Percentiles rank a stretch among this genome's conserved stretches.
These are phyloP conservation scores for Oplegnathus fasciatus DNA, from an alignment of 2,113 vertebrate species.

Conservation along the genomic window DNA sequence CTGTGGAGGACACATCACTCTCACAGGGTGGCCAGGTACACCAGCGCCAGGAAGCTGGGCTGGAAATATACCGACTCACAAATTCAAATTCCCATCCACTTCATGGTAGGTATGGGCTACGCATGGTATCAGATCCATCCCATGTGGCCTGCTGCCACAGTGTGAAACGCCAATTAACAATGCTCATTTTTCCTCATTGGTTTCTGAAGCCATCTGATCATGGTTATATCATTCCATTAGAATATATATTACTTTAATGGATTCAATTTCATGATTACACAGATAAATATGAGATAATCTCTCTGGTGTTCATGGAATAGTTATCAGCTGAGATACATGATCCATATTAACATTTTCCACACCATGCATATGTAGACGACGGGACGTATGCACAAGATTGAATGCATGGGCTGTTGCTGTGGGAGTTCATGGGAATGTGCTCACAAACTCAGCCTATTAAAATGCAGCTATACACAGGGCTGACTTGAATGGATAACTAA, in stretches of 20 bases:
- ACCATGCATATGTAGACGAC: slow-evolving; percentile 42
- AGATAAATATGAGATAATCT: slow-evolving; percentile 62
- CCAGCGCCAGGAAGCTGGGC: neutral
- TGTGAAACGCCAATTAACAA: slow-evolving; percentile 47
- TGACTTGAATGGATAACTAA: slow-evolving; percentile 53
- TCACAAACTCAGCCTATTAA: slow-evolving; percentile 48
- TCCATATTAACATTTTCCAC: slow-evolving; percentile 56
- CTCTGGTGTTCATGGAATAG: slow-evolving; percentile 21
- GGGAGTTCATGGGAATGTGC: slow-evolving; percentile 59
- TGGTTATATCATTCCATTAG: slow-evolving; percentile 43
- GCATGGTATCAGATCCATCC: neutral
- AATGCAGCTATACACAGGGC: slow-evolving; percentile 17
- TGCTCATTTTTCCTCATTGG: slow-evolving; percentile 34
- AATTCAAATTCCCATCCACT: slow-evolving; percentile 24
- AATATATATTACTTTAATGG: slow-evolving; percentile 56
- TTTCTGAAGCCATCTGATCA: slow-evolving; percentile 47
- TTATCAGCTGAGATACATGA: slow-evolving; percentile 31
- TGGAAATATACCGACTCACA: slow-evolving; percentile 10
- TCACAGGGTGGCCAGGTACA: slow-evolving; percentile 30
- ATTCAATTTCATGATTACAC: slow-evolving; percentile 68
- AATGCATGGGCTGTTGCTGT: slow-evolving; percentile 60
- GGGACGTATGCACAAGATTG: slow-evolving; percentile 42
- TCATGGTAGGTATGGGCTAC: neutral
- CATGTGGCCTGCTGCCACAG: slow-evolving; percentile 23
- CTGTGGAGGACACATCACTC: slow-evolving; percentile 41